These are phyloP conservation scores for Heliconius hermathena DNA, from an alignment of 1,140 invertebrate species.

Conservation along the genomic window DNA sequence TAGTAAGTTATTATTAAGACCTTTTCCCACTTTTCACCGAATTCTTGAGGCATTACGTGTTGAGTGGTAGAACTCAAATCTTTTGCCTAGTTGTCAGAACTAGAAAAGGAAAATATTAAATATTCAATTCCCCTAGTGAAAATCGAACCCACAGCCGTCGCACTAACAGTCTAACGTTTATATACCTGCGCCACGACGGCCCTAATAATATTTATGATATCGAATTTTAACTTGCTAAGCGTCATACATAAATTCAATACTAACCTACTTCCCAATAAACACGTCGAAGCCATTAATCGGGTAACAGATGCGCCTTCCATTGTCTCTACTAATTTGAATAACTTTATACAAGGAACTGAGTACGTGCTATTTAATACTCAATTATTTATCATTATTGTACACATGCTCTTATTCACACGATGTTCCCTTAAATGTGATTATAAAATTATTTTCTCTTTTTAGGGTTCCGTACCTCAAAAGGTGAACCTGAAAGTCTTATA, in stretches of 20 bases:
- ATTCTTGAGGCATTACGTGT: no score
- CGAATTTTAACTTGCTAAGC: background rate
- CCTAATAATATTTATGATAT: background rate
- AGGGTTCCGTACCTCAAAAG: no score
- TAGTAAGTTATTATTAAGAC: no score
- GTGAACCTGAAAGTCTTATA: no score
- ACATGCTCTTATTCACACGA: background rate
- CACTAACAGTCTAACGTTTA: no score
- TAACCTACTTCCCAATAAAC: background rate
- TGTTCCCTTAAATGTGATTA: background rate
- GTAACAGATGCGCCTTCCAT: background rate
- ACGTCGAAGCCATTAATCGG: background rate
- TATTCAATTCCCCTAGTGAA: no score
- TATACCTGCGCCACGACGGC: no score
- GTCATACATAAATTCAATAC: background rate
- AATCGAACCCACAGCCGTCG: no score
- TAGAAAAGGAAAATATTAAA: no score
- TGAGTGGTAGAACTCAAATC: no score
- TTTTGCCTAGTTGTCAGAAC: no score
- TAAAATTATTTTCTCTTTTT: background rate
- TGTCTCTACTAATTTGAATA: conserved; percentile 7
- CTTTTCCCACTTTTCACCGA: no score
- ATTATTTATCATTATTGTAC: background rate
- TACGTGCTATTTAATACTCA: background rate
- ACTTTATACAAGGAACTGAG: background rate